Evolutionary conservation across 2,797 vertebrate genomes (phyloP).

Genomic region (Pempheris klunzingeri): DNA sequence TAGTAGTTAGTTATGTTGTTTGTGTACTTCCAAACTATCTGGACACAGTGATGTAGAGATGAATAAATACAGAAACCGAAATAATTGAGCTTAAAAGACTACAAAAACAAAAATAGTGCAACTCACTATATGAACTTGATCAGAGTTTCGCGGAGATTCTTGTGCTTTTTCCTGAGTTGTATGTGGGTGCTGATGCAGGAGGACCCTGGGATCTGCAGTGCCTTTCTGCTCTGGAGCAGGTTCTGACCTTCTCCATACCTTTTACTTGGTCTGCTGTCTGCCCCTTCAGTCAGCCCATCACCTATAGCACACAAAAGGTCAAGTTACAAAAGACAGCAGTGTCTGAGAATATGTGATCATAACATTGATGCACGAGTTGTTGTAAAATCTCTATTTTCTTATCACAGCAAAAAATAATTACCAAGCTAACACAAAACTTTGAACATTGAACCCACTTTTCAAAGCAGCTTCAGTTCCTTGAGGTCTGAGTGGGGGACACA

Average conservation of each 20-base stretch:
- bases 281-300: neutral
- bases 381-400: neutral
- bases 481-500: neutral
- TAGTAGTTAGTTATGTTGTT: neutral
- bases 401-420: neutral
- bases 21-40: neutral
- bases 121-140: constrained; percentile 46
- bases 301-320: constrained; percentile 17
- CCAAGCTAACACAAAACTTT: neutral
- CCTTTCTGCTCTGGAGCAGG: neutral
- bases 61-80: neutral
- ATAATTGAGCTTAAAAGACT: neutral
- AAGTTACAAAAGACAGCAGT: neutral
- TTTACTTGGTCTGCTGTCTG: neutral
- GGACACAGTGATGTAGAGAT: neutral
- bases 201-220: neutral
- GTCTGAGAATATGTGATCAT: neutral
- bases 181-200: neutral
- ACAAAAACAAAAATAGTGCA: neutral
- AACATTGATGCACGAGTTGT: neutral
- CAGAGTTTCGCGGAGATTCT: constrained; percentile 29
- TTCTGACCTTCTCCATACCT: constrained; percentile 2
- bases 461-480: neutral
- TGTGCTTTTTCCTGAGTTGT: neutral
- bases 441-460: constrained; percentile 19